These are phyloP conservation scores for Muricea muricata DNA, from an alignment of 92 coral and sea anemone species.

Conservation along the genomic window DNA sequence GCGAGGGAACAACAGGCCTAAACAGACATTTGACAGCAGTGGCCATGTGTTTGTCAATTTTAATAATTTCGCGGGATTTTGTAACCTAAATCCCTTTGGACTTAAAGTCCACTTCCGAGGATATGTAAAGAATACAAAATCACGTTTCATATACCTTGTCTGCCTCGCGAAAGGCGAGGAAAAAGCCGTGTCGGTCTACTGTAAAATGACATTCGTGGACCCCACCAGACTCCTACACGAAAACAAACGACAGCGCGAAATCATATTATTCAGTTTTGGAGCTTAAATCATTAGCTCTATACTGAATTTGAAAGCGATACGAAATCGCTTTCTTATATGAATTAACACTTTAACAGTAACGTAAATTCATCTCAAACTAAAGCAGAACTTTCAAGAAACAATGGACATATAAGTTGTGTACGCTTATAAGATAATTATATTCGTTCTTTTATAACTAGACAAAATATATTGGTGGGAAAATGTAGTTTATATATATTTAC, in stretches of 20 bases:
- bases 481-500: too few relatives aligned
- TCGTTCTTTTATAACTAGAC: conserved; percentile 1
- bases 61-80: not conserved
- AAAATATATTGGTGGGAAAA: too few relatives aligned
- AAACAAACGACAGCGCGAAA: conserved; percentile 21
- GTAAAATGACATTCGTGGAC: conserved; percentile 67
- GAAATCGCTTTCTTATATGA: not conserved
- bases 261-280: not conserved
- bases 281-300: not conserved
- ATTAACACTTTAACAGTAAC: not conserved
- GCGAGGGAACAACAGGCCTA: not conserved
- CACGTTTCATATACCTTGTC: conserved; percentile 72
- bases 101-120: not conserved
- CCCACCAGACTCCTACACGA: conserved; percentile 78
- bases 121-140: not conserved
- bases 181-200: conserved; percentile 94
- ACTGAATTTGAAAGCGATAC: not conserved
- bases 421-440: conserved; percentile 2
- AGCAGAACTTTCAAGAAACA: not conserved
- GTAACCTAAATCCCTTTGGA: not conserved
- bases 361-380: conserved; percentile 5
- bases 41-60: conserved; percentile 7
- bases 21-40: not conserved
- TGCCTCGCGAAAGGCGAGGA: conserved; percentile 82
- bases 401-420: not conserved